These are phyloP conservation scores for Gasterosteus nipponicus DNA, from an alignment of 2,113 vertebrate species.

Conservation along the genomic window DNA sequence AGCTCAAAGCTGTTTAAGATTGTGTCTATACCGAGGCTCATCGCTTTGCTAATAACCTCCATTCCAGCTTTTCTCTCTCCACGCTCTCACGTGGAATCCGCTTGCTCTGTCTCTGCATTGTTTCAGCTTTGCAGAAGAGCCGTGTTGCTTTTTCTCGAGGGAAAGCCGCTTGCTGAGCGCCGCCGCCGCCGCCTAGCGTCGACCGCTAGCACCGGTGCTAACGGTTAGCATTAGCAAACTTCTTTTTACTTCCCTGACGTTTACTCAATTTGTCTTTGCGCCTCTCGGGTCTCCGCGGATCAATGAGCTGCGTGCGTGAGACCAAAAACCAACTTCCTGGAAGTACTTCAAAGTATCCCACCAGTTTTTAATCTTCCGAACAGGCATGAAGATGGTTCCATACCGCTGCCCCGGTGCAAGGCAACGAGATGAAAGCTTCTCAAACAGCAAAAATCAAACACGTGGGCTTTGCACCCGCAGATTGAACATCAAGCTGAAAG, in stretches of 20 bases:
- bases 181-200: constrained; percentile 30
- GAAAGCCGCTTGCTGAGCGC: constrained; percentile 53
- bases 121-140: constrained; percentile 51
- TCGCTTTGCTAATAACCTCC: constrained; percentile 39
- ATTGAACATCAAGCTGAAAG: constrained; percentile 69
- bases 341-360: constrained; percentile 30
- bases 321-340: constrained; percentile 30
- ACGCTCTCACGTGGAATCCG: constrained; percentile 35
- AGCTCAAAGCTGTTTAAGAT: constrained; percentile 36
- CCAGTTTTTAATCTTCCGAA: constrained; percentile 32
- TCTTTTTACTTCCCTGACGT: constrained; percentile 14
- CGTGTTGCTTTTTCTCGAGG: constrained; percentile 27
- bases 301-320: constrained; percentile 19
- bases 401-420: constrained; percentile 2
- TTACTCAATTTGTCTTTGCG: constrained; percentile 11
- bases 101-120: constrained; percentile 47
- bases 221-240: constrained; percentile 39
- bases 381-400: constrained; percentile 61
- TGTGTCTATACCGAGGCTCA: constrained; percentile 12
- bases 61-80: constrained; percentile 28
- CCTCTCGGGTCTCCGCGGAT: background rate
- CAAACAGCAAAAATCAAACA: constrained; percentile 62
- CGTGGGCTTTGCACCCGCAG: constrained; percentile 59
- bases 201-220: constrained; percentile 31
- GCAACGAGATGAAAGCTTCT: constrained; percentile 63